These are phyloP conservation scores for Crax fasciolata DNA, from an alignment of 2,797 vertebrate species.

Conservation along the genomic window DNA sequence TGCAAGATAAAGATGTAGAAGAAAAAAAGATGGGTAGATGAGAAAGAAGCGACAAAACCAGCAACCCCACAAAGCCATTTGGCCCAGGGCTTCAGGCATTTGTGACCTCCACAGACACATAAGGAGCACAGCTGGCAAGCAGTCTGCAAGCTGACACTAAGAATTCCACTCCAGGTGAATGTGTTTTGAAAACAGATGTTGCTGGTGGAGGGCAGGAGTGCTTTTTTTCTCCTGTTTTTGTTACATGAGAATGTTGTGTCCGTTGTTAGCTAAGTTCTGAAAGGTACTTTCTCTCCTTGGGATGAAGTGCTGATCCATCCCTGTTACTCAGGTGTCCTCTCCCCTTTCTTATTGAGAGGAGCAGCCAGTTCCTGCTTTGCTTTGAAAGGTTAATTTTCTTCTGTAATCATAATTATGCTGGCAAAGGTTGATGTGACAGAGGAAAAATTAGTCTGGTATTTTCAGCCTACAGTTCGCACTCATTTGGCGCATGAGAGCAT, in stretches of 20 bases:
- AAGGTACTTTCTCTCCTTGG: not conserved
- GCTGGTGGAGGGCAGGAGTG: not conserved
- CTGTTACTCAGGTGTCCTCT: not conserved
- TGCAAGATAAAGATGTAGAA: not conserved
- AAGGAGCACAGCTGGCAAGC: not conserved
- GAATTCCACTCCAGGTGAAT: not conserved
- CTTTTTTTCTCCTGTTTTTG: not conserved
- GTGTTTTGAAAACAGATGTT: not conserved
- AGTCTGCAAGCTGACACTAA: not conserved
- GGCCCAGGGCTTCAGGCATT: not conserved
- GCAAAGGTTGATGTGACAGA: slow-evolving; percentile 71
- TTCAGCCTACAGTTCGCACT: slow-evolving; percentile 63
- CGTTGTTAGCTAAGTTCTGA: not conserved
- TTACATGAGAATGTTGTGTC: not conserved
- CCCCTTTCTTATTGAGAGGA: not conserved
- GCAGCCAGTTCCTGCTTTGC: not conserved
- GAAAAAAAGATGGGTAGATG: not conserved
- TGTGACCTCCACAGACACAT: not conserved
- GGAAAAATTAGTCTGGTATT: slow-evolving; percentile 76
- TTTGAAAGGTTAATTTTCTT: slow-evolving; percentile 73
- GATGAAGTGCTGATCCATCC: not conserved
- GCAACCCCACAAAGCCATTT: not conserved
- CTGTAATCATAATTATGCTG: slow-evolving; percentile 70
- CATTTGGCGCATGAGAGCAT: slow-evolving; percentile 68
- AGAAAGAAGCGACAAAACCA: slow-evolving; percentile 1